phyloP scores from a whole-genome alignment of 2,113 vertebrate genomes.

The Balaeniceps rex region DNA sequence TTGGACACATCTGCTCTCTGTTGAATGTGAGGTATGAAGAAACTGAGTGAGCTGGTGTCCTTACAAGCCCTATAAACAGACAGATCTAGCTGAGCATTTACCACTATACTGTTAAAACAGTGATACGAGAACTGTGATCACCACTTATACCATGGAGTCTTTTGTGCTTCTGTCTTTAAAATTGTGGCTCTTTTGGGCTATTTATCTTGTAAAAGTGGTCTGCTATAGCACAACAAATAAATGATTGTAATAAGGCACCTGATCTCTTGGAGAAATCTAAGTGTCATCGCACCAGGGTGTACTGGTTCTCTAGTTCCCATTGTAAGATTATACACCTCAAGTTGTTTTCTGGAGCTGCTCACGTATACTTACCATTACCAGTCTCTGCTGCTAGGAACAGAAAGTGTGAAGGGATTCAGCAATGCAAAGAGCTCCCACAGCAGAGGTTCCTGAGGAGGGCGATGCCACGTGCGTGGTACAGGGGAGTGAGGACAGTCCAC shows the following conservation, averaged over 20 bases:
- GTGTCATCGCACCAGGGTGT: neutral
- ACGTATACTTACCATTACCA: neutral
- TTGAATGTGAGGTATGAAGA: neutral
- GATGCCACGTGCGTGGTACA: accelerated
- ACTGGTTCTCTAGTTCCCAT: neutral
- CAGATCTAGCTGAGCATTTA: neutral
- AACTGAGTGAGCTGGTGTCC: neutral
- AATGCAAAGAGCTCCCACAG: neutral
- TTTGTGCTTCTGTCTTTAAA: neutral
- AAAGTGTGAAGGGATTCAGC: neutral
- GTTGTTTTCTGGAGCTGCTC: neutral
- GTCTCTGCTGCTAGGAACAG: neutral
- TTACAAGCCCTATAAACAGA: neutral
- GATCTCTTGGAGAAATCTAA: neutral
- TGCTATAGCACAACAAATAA: neutral
- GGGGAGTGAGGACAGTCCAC: neutral
- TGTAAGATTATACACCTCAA: neutral
- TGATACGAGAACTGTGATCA: neutral
- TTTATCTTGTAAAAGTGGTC: neutral
- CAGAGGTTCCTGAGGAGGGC: neutral
- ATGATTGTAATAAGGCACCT: neutral
- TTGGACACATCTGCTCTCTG: neutral
- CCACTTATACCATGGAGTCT: neutral
- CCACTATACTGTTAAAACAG: neutral
- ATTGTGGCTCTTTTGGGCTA: neutral